Conservation (phyloP, 2,888 invertebrate genomes). For the Holacanthella duospinosa region DNA sequence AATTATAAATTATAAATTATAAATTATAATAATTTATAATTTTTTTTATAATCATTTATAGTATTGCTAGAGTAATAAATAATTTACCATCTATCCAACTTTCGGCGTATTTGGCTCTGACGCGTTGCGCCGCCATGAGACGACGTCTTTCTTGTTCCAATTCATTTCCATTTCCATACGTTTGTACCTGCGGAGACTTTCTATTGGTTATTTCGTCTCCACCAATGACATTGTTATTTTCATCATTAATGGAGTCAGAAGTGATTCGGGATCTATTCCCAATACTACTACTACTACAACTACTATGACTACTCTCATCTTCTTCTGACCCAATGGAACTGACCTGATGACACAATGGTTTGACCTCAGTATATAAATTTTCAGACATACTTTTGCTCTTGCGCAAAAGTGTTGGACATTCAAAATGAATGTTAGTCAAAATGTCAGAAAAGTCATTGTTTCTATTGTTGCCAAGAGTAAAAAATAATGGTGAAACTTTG, state of each 20-base stretch:
- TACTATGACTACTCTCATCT: not conserved
- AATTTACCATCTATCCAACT: conserved; percentile 9
- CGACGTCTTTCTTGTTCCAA: conserved; percentile 4
- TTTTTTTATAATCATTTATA: no score
- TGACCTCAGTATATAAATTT: not conserved
- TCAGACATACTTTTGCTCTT: conserved; percentile 5
- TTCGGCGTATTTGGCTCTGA: conserved; percentile 10
- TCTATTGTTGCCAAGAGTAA: no score
- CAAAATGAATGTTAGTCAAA: conserved; percentile 2
- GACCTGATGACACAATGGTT: not conserved
- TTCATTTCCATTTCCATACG: conserved; percentile 8
- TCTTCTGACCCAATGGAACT: not conserved
- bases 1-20: no score
- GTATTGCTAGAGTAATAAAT: no score
- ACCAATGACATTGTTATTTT: not conserved
- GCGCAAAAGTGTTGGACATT: conserved; percentile 8
- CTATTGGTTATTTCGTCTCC: not conserved
- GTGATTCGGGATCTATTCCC: not conserved
- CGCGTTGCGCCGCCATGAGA: conserved; percentile 5
- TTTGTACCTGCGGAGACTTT: not conserved
- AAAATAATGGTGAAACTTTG: no score
- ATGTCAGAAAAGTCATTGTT: no score
- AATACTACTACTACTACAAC: not conserved
- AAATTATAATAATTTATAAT: no score
- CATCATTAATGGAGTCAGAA: not conserved